Percentiles rank a stretch among this genome's conserved stretches.
phyloP scores from a whole-genome alignment of 2,888 invertebrate species.

The Lasioglossum marginatum region DNA sequence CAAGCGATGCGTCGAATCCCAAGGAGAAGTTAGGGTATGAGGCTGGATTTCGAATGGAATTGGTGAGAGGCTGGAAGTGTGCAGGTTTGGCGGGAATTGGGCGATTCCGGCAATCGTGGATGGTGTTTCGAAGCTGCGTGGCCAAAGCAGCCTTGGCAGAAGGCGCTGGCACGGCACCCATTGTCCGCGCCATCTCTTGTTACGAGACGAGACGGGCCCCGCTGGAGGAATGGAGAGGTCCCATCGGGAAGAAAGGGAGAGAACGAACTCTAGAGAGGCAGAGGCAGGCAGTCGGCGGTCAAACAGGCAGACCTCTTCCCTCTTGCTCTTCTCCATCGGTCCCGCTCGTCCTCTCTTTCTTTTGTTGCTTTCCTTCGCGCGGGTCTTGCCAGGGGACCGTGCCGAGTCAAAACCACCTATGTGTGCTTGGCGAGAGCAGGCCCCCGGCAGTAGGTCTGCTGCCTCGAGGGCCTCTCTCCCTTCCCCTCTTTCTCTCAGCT shows the following conservation, averaged over 20 bases:
- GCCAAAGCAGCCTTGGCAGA: constrained; percentile 80
- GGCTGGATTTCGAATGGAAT: background rate
- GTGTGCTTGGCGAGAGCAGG: constrained; percentile 56
- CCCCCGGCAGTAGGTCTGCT: constrained; percentile 74
- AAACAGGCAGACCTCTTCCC: constrained; percentile 68
- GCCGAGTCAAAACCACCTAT: constrained; percentile 74
- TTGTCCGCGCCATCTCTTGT: constrained; percentile 83
- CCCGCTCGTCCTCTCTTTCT: constrained; percentile 62
- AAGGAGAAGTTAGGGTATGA: background rate
- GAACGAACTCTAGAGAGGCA: background rate
- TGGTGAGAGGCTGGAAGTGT: background rate
- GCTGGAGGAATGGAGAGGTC: constrained; percentile 37
- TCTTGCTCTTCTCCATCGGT: constrained; percentile 40
- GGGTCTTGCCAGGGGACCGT: constrained; percentile 66
- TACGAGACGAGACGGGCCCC: constrained; percentile 79
- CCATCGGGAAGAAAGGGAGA: constrained; percentile 31
- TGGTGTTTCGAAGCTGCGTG: constrained; percentile 63
- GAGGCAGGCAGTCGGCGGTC: constrained; percentile 66
- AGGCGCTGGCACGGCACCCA: constrained; percentile 82
- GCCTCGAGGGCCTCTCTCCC: constrained; percentile 61
- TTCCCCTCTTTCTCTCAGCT: constrained; percentile 32
- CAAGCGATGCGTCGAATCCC: background rate
- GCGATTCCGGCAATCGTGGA: constrained; percentile 65
- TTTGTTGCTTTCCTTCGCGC: constrained; percentile 72
- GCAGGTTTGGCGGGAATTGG: constrained; percentile 55